Conservation (phyloP, 2,797 vertebrate species). For the Gallirallus australis region DNA sequence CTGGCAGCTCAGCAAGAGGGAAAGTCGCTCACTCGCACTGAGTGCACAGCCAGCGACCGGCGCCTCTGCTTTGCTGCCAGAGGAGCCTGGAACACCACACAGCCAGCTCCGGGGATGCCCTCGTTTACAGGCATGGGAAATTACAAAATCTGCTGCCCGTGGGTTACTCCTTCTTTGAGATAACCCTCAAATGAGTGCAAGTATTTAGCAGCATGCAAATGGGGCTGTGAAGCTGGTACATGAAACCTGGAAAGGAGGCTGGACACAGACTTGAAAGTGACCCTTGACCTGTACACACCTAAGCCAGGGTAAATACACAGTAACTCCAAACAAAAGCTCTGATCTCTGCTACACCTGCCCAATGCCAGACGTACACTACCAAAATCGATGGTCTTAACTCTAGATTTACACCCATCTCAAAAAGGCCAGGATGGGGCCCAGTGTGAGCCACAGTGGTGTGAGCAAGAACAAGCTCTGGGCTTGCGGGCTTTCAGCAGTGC, state of each 20-base stretch:
- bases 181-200: neutral
- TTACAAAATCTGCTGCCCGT: neutral
- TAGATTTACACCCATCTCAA: neutral
- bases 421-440: neutral
- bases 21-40: neutral
- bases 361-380: neutral
- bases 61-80: neutral
- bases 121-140: neutral
- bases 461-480: neutral
- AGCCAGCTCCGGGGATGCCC: neutral
- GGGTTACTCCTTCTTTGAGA: neutral
- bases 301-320: neutral
- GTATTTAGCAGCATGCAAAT: neutral
- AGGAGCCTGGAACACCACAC: neutral
- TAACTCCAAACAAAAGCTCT: neutral
- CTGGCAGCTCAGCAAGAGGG: neutral
- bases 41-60: neutral
- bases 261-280: neutral
- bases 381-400: neutral
- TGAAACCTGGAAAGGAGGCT: neutral
- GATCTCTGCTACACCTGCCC: neutral
- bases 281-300: neutral
- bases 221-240: neutral
- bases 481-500: neutral
- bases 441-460: neutral